Conservation (phyloP, 2,888 invertebrate genomes). For the Drosophila ezoana region DNA sequence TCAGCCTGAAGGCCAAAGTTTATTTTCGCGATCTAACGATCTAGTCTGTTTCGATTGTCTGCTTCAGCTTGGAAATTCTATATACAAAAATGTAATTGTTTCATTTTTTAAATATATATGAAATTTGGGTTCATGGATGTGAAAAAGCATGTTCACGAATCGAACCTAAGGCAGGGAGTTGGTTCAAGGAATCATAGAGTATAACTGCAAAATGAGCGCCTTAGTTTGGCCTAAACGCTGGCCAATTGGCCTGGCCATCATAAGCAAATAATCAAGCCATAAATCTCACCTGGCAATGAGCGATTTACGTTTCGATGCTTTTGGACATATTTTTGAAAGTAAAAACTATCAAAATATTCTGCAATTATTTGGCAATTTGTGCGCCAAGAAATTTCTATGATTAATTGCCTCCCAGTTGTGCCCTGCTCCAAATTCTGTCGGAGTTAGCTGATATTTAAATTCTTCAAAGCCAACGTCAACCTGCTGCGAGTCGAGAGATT, state of each 20-base stretch:
- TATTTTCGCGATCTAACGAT: too few species aligned
- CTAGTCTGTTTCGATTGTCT: too few species aligned
- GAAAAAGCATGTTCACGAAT: too few species aligned
- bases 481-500: slow-evolving; percentile 66
- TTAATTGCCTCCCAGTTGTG: slow-evolving; percentile 60
- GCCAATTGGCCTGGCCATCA: slow-evolving; percentile 64
- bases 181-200: slow-evolving; percentile 3
- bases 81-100: too few species aligned
- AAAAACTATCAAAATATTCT: slow-evolving; percentile 61
- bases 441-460: slow-evolving; percentile 47
- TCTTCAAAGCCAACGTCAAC: slow-evolving; percentile 59
- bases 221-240: slow-evolving; percentile 53
- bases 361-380: slow-evolving; percentile 74
- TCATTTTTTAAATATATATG: too few species aligned
- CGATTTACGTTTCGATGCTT: slow-evolving; percentile 60
- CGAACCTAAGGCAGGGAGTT: too few species aligned
- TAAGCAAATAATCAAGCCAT: slow-evolving; percentile 78
- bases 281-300: slow-evolving; percentile 74
- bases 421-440: slow-evolving; percentile 49
- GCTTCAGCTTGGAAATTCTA: too few species aligned
- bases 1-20: too few species aligned
- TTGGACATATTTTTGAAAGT: slow-evolving; percentile 76
- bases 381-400: slow-evolving; percentile 57
- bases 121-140: too few species aligned
- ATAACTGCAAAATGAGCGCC: slow-evolving; percentile 41